Conservation (phyloP, 2,797 vertebrate genomes). For the Periophthalmus magnuspinnatus region DNA sequence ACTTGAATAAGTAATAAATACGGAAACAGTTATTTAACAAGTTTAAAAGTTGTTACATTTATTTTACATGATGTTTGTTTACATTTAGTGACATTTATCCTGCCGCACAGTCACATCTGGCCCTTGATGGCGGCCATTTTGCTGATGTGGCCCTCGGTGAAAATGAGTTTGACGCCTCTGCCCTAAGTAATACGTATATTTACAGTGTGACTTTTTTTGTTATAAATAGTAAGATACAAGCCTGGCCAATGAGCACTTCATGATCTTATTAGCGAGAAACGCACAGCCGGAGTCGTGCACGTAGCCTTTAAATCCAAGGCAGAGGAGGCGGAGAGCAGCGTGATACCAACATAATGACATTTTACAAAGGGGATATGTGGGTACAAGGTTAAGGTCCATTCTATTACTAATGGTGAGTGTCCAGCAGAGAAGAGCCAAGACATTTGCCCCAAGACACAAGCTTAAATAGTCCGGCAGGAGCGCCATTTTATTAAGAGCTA, state of each 20-base stretch:
- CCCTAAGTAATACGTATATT: neutral
- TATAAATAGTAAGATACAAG: neutral
- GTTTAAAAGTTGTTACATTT: too few species aligned
- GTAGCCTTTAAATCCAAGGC: constrained; percentile 2
- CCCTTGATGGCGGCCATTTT: too few species aligned
- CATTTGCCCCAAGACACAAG: constrained; percentile 26
- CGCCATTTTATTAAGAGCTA: constrained; percentile 32
- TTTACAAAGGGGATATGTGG: constrained; percentile 30
- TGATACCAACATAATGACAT: constrained; percentile 30
- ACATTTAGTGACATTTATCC: too few species aligned
- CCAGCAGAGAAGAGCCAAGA: constrained; percentile 26
- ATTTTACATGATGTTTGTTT: too few species aligned
- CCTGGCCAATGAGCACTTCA: neutral
- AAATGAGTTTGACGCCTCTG: too few species aligned
- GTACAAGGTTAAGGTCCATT: constrained; percentile 23
- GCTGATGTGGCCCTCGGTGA: too few species aligned
- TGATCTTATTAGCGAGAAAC: constrained; percentile 11
- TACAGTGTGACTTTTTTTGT: neutral
- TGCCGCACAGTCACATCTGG: too few species aligned
- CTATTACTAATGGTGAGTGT: constrained; percentile 41
- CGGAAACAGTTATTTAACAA: too few species aligned
- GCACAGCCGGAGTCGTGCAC: neutral
- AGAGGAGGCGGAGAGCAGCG: constrained; percentile 20
- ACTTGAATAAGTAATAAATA: too few species aligned
- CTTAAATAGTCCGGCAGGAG: constrained; percentile 3